These are phyloP conservation scores for Procavia capensis DNA, from an alignment of 2,113 vertebrate species.

Conservation along the genomic window DNA sequence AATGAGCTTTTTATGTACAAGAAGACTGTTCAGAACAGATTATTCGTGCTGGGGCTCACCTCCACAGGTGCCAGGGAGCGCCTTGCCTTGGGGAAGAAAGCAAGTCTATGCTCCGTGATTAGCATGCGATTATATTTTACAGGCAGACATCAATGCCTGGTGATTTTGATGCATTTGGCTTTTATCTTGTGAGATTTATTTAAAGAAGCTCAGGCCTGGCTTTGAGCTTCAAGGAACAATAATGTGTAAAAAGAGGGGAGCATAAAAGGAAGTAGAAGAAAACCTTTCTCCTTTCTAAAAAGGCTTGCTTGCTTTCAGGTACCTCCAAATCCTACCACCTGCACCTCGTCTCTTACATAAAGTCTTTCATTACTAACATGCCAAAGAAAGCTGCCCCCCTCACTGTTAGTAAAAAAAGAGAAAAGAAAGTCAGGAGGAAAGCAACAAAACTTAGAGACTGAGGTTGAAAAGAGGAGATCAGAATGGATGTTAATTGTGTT, in stretches of 20 bases:
- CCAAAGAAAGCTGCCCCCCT: neutral
- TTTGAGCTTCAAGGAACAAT: conserved; percentile 66
- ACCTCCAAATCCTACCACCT: conserved; percentile 57
- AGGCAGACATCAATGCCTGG: conserved; percentile 78
- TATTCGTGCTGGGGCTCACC: conserved; percentile 66
- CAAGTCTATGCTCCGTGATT: conserved; percentile 77
- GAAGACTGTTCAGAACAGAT: conserved; percentile 69
- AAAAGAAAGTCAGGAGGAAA: neutral
- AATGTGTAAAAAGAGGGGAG: conserved; percentile 60
- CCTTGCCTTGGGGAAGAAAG: conserved; percentile 74
- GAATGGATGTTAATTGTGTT: neutral
- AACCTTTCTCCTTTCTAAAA: conserved; percentile 55
- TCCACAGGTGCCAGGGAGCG: conserved; percentile 72
- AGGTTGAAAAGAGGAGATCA: neutral
- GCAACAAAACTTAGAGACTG: neutral
- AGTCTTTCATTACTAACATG: neutral
- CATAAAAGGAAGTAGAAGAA: conserved; percentile 61
- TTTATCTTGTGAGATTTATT: conserved; percentile 79
- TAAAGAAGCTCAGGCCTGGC: conserved; percentile 69
- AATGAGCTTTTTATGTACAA: conserved; percentile 59
- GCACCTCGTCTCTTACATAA: neutral
- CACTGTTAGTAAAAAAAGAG: neutral
- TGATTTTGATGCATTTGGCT: conserved; percentile 77
- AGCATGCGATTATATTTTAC: conserved; percentile 76
- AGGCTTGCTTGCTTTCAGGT: conserved; percentile 42